Percentiles rank a stretch among this genome's conserved stretches.
Evolutionary conservation across 2,888 invertebrate species (phyloP).

Genomic region (Acleris literana): DNA sequence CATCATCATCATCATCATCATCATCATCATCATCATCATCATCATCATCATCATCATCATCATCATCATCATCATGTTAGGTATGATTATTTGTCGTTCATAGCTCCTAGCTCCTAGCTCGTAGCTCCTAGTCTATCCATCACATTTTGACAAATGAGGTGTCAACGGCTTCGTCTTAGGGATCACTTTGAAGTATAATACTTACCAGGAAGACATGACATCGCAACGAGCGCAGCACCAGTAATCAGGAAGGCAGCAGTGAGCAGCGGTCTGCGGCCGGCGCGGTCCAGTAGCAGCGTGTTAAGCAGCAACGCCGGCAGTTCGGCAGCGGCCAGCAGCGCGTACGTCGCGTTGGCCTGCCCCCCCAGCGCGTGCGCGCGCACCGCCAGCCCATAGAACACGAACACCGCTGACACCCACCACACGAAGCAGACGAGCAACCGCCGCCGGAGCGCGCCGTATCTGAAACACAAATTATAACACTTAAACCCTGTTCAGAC

Average conservation of each 20-base stretch:
- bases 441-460: conserved; percentile 66
- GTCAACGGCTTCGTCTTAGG: too few relatives aligned
- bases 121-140: too few relatives aligned
- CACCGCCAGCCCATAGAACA: conserved; percentile 77
- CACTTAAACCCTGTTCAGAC: too few relatives aligned
- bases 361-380: conserved; percentile 68
- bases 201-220: conserved; percentile 55
- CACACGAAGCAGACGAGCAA: conserved; percentile 71
- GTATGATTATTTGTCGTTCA: too few relatives aligned
- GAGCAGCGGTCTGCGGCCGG: conserved; percentile 68
- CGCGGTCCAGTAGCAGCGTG: conserved; percentile 72
- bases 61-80: too few relatives aligned
- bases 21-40: too few relatives aligned
- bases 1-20: too few relatives aligned
- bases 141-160: too few relatives aligned
- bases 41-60: too few relatives aligned
- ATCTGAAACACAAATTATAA: conserved; percentile 47
- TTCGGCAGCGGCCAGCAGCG: conserved; percentile 70
- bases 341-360: conserved; percentile 67
- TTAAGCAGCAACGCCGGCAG: conserved; percentile 69
- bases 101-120: too few relatives aligned
- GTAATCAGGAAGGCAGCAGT: conserved; percentile 70
- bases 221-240: conserved; percentile 61
- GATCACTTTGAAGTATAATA: too few relatives aligned
- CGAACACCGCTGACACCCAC: conserved; percentile 76